Evolutionary conservation across 2,888 invertebrate genomes (phyloP).

Genomic region (Euphydryas editha): DNA sequence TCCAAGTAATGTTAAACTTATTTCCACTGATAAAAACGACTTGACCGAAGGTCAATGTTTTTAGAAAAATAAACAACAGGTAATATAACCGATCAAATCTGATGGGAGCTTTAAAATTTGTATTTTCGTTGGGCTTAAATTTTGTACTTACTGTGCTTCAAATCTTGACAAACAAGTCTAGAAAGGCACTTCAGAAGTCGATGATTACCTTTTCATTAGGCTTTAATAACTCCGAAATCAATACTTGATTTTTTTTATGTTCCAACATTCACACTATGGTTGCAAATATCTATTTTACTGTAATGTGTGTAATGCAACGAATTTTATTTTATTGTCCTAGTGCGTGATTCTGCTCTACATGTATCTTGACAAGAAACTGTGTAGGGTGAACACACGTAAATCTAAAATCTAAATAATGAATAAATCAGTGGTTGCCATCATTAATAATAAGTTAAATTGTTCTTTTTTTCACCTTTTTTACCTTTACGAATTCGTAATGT

Average conservation of each 20-base stretch:
- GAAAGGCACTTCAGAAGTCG: constrained; percentile 25
- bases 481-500: not conserved
- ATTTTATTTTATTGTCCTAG: constrained; percentile 19
- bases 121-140: constrained; percentile 24
- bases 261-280: constrained; percentile 21
- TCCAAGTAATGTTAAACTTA: not conserved
- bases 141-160: constrained; percentile 32
- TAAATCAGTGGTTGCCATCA: not conserved
- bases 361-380: constrained; percentile 25
- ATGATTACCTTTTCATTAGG: constrained; percentile 37
- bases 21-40: not conserved
- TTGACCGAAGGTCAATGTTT: not conserved
- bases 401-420: not conserved
- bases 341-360: constrained; percentile 27
- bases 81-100: not conserved
- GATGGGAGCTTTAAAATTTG: constrained; percentile 21
- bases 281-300: constrained; percentile 17
- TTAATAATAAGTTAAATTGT: not conserved
- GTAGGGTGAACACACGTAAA: constrained; percentile 5
- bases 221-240: constrained; percentile 17
- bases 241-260: constrained; percentile 15
- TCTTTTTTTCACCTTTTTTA: not conserved
- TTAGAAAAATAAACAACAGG: not conserved
- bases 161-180: constrained; percentile 38
- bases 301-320: constrained; percentile 8